A percentile compares a stretch with the other conserved stretches of the same genome.
Conservation (phyloP, 2,797 vertebrate genomes). For the Propithecus deckenii region DNA sequence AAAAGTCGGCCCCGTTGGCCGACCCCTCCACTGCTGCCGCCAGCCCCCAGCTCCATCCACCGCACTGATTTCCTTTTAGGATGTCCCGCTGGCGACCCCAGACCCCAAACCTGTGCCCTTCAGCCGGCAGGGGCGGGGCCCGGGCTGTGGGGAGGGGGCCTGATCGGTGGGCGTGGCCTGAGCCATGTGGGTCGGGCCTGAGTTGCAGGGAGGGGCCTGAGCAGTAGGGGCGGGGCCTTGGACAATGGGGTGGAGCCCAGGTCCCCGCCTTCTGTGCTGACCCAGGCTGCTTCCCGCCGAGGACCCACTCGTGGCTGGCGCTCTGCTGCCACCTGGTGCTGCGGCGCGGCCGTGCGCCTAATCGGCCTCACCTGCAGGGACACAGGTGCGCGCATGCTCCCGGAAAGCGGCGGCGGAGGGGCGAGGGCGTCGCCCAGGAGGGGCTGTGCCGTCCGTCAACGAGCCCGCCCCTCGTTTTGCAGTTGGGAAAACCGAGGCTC, state of each 20-base stretch:
- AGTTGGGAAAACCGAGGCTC: not conserved
- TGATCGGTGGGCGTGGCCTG: no score
- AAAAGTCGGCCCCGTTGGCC: fast-evolving
- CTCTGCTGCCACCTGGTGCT: conserved; percentile 68
- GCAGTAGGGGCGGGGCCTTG: not conserved
- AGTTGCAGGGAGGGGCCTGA: not conserved
- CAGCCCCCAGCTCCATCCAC: fast-evolving
- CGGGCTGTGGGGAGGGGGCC: not conserved
- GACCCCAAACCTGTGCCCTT: not conserved
- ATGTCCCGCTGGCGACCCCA: no score
- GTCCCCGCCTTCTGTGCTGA: fast-evolving
- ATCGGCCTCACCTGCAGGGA: not conserved
- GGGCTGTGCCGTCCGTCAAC: not conserved
- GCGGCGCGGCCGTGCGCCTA: fast-evolving
- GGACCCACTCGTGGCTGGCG: not conserved
- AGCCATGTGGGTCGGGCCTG: no score
- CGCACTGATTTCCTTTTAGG: not conserved
- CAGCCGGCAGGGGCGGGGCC: not conserved
- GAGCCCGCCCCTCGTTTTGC: not conserved
- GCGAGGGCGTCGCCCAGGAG: not conserved
- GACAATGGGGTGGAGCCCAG: no score
- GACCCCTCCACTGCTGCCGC: not conserved
- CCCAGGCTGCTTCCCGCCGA: not conserved
- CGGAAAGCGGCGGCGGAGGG: not conserved
- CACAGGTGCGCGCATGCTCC: not conserved